These are phyloP conservation scores for Geophilus truncorum DNA, from an alignment of 2,888 invertebrate species.

Conservation along the genomic window DNA sequence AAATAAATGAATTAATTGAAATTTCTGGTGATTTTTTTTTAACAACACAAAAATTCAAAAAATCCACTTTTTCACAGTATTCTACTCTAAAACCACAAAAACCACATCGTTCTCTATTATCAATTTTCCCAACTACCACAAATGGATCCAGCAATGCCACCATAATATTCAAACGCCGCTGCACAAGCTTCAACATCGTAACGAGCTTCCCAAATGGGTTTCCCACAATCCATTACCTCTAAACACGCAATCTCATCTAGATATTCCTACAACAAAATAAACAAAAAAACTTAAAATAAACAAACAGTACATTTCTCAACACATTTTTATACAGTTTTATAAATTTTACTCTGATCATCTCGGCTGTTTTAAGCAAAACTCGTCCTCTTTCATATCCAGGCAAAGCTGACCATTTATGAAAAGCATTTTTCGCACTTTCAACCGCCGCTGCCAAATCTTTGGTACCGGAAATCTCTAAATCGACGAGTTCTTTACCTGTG, in stretches of 20 bases:
- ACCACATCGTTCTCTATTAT: no score
- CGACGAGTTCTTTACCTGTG: neutral
- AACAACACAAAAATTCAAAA: no score
- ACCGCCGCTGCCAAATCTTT: conserved; percentile 51
- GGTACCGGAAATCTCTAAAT: conserved; percentile 39
- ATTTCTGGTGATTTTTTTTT: no score
- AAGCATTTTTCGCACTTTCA: conserved; percentile 46
- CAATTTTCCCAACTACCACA: no score
- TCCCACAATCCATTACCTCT: conserved; percentile 54
- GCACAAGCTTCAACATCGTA: conserved; percentile 55
- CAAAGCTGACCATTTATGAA: conserved; percentile 48
- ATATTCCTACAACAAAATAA: conserved; percentile 47
- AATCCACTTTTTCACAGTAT: no score
- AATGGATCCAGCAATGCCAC: conserved; percentile 49
- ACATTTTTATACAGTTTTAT: neutral
- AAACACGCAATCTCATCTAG: conserved; percentile 47
- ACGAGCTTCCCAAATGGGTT: conserved; percentile 56
- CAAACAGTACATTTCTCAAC: neutral
- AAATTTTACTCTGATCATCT: conserved; percentile 46
- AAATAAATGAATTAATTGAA: no score
- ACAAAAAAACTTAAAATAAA: no score
- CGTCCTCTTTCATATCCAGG: conserved; percentile 51
- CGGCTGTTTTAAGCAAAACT: conserved; percentile 48
- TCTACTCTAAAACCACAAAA: no score
- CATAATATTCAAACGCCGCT: conserved; percentile 55